Evolutionary conservation across 1,140 invertebrate genomes (phyloP), one percentile per base, ranked within the genome.

Genomic region (Listronotus oregonensis): DNA sequence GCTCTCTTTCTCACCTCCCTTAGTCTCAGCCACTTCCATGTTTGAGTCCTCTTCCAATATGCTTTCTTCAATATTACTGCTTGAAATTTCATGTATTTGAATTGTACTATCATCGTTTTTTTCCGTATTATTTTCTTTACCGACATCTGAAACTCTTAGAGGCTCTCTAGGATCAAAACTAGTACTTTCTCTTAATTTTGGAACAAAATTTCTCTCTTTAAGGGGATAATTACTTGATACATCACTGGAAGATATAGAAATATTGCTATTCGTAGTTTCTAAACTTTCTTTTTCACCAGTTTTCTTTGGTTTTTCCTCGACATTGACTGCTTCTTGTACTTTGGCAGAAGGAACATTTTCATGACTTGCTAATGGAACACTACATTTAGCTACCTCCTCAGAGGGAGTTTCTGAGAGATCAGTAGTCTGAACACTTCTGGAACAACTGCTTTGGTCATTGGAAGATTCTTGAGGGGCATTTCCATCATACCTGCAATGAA

Each of bases 61-160:
- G 32, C 46, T 64, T 31, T 67, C 70, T 17, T 75, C 77, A 12
- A 71, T 73, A 15, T 75, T 77, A 64, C 81, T 84, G 7, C 84
- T 85, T 6, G 84, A 85, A 10, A 86, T 82, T 73, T 86, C 85
- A 71, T 86, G 84, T 50, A 85, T 85, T 74, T 86, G 85, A 18
- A 86, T 85, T 12, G 80, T 78, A 70, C 77, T 77, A 64, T 82
- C 80, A 4, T 51, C 21, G 11, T 3, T 42, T 12, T 49, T 40
- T 8, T 52, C 6, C 18, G 51, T 50, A n/a, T 60, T 50, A 34
- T 69, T 71, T 57, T 71, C 69, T 58, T 68, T 66, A 6, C 46
- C 58, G 14, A 57, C 67, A 34, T 69, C 65, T 21, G 57, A 55
- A 34, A 34, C 44, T 17, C 51, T 21, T 11, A 11, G 39, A 18